Base-by-base conservation (phyloP, 2,113 vertebrate species). In the Varanus salvator region DNA sequence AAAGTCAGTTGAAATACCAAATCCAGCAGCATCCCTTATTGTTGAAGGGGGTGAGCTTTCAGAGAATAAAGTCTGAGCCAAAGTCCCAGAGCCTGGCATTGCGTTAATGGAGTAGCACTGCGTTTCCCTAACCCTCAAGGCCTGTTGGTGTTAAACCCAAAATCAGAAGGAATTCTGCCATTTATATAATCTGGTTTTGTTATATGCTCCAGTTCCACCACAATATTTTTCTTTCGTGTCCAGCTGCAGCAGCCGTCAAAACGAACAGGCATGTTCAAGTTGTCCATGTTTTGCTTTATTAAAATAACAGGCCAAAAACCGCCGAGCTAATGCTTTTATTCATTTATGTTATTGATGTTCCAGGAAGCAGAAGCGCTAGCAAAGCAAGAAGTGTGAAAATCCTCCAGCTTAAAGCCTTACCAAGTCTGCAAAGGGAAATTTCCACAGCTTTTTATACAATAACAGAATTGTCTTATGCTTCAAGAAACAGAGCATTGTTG, bases 341-440 rank as follows among this genome's bases (percentile, higher is more conserved):
- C 14, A 2, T 34, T 31, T 3, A 25, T 23, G 31, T 27, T 2
- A 52, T 11, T 94, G 29, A 92, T 94, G 9, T 97, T 97, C 75
- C 95, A 98, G 97, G 97, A 98, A 95, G 97, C 97, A 29, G 97
- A 97, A 96, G 97, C 97, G 1, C 95, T 97, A 93, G 97, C 96
- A 66, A 97, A 97, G 89, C 95, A 97, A 94, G 96, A 97, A 94
- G 96, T 92, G 0, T 97, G 96, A 98, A 93, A 25, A 91, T 93
- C 48, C 1, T 29, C 48, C 25, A 60, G 25, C 64, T 64, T 38
- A 85, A 80, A 93, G 93, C 91, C 94, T 95, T 96, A 95, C 93
- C 71, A 48, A 68, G 95, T 94, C 88, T 94, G 89, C 94, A 95
- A 96, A 96, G 93, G 92, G 94, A 97, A 90, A 91, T 93, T 91